phyloP scores from a whole-genome alignment of 1,140 invertebrate species.

The Diploscapter pachys region DNA sequence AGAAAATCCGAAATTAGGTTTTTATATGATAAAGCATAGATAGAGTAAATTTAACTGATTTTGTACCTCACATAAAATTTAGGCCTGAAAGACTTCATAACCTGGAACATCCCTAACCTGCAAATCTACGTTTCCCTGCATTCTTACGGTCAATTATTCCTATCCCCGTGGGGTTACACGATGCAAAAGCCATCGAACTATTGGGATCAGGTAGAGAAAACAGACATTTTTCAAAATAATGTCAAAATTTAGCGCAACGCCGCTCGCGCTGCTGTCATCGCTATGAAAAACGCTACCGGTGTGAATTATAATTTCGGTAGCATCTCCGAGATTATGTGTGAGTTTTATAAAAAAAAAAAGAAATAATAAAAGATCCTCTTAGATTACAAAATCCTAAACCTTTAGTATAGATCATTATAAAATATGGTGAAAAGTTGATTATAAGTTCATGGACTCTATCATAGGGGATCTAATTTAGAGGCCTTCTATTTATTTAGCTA shows the following conservation, averaged over 20 bases:
- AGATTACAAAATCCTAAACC: no score
- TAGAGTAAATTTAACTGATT: no score
- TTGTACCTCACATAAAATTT: no score
- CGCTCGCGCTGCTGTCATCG: constrained; percentile 46
- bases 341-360: constrained; percentile 4
- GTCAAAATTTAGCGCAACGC: constrained; percentile 37
- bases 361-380: no score
- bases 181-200: constrained; percentile 46
- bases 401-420: no score
- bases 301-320: constrained; percentile 49
- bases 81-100: constrained; percentile 41
- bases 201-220: constrained; percentile 41
- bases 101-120: constrained; percentile 44
- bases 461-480: no score
- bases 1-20: no score
- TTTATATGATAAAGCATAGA: no score
- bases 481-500: not conserved
- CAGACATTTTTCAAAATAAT: no score
- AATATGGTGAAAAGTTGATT: no score
- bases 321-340: constrained; percentile 53
- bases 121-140: constrained; percentile 50
- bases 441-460: no score
- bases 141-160: constrained; percentile 60
- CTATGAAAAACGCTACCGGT: constrained; percentile 51
- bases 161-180: constrained; percentile 63